Evolutionary conservation across 2,113 vertebrate genomes (phyloP).

Genomic region (Vidua macroura): DNA sequence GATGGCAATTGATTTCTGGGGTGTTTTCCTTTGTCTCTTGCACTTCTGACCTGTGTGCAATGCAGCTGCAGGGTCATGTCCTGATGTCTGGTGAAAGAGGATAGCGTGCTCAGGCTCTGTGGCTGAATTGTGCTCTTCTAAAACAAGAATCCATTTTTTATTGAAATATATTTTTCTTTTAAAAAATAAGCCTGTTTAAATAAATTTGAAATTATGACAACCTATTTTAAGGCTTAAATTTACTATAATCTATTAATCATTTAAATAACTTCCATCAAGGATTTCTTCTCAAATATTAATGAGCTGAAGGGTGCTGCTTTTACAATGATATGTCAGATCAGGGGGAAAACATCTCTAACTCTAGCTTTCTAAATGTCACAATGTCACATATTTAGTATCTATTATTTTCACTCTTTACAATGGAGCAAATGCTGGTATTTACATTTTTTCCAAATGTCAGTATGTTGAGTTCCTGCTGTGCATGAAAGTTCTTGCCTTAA

Average conservation of each 20-base stretch:
- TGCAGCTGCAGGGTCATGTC: rapidly evolving
- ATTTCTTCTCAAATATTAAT: slow-evolving; percentile 58
- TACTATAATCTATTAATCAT: slow-evolving; percentile 63
- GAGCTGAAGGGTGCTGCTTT: slow-evolving; percentile 47
- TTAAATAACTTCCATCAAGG: slow-evolving; percentile 53
- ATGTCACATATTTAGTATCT: slow-evolving; percentile 42
- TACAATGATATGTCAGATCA: slow-evolving; percentile 46
- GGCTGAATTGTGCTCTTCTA: neutral
- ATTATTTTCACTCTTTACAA: slow-evolving; percentile 58
- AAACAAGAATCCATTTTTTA: neutral
- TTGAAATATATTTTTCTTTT: slow-evolving; percentile 15
- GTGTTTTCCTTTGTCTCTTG: neutral
- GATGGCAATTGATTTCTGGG: neutral
- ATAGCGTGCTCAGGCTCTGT: rapidly evolving
- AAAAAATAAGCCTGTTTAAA: slow-evolving; percentile 49
- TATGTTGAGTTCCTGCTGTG: slow-evolving; percentile 24
- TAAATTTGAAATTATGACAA: slow-evolving; percentile 61
- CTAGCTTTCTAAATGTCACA: slow-evolving; percentile 59
- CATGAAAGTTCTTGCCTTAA: slow-evolving; percentile 57
- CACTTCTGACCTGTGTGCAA: neutral
- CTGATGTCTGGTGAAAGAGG: neutral
- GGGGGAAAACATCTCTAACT: slow-evolving; percentile 57
- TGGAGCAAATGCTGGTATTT: slow-evolving; percentile 56
- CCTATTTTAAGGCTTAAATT: slow-evolving; percentile 56
- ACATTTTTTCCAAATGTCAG: slow-evolving; percentile 64